Evolutionary conservation across 2,888 invertebrate species (phyloP), one percentile per base, ranked within the genome.

Genomic region (Apodemia mormo): DNA sequence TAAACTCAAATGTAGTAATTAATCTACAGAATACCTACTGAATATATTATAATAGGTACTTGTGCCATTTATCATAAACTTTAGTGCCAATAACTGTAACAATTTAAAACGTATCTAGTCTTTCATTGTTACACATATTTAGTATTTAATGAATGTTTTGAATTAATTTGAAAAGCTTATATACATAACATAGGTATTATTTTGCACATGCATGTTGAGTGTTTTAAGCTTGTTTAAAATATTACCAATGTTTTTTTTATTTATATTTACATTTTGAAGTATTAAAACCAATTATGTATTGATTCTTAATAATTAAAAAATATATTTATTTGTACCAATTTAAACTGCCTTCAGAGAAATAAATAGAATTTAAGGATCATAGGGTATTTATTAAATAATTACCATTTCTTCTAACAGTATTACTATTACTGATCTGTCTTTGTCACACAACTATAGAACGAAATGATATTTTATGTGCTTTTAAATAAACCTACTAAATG

Each of bases 41-140:
- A 22, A 65, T 52, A 68, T 64, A 45, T 22, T 68, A 65, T 84
- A n/a, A n/a, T 2, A 33, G 37, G 87, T 89, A 87, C 81, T 86
- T 86, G 91, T 94, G 93, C 93, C 93, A 93, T 93, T 86, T 54
- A 85, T 83, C 83, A 86, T 84, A 86, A 80, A 88, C 85, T 84
- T 88, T 93, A 94, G 94, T 94, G 94, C 93, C 94, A 94, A 93
- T 94, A 93, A 93, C 94, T 94, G 94, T 93, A 89, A 85, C 33
- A 78, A 86, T 86, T 87, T 88, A 74, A 90, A 90, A 90, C 92
- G 90, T 93, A 92, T 92, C 94, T 94, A 94, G 94, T 94, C 94
- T 93, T 89, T 68, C 92, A 94, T 92, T 93, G 93, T 93, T 93
- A 93, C 85, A 87, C 89, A 87, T 90, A 89, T 92, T 92, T 92